phyloP scores from a whole-genome alignment of 2,797 vertebrate genomes.

The Labroides dimidiatus region DNA sequence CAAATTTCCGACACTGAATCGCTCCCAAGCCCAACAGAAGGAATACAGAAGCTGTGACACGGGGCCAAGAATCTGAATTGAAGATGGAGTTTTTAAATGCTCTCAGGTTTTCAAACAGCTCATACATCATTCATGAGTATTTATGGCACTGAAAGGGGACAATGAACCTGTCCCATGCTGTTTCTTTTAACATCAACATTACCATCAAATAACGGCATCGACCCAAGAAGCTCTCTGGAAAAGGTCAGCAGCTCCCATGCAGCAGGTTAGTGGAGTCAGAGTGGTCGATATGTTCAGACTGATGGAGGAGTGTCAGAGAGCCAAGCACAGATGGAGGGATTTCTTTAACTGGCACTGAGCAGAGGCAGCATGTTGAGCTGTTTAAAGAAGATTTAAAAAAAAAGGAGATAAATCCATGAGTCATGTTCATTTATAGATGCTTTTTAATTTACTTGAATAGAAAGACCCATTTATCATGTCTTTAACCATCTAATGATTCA shows the following conservation, averaged over 20 bases:
- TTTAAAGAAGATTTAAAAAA: conserved; percentile 1
- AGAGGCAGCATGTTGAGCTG: not conserved
- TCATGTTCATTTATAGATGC: conserved; percentile 25
- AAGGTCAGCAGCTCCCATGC: conserved; percentile 30
- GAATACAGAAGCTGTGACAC: not conserved
- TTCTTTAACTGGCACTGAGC: conserved; percentile 13
- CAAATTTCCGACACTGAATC: not conserved
- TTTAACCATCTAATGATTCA: conserved; percentile 1
- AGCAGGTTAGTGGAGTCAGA: conserved; percentile 1
- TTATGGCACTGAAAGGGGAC: conserved; percentile 1
- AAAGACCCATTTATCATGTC: not conserved
- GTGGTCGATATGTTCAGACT: conserved; percentile 14
- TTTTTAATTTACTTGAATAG: conserved; percentile 3
- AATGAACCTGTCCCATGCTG: not conserved
- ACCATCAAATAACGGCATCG: conserved; percentile 22
- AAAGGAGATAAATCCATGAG: not conserved
- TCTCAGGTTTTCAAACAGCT: not conserved
- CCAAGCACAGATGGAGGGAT: conserved; percentile 41
- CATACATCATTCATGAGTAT: conserved; percentile 35
- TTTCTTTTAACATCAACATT: conserved; percentile 37
- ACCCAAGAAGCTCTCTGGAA: conserved; percentile 16
- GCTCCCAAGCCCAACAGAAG: not conserved
- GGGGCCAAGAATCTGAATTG: not conserved
- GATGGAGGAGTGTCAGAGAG: conserved; percentile 12
- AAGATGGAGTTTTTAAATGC: not conserved